These are phyloP conservation scores for Hesperophylax magnus DNA, from an alignment of 1,140 invertebrate species.

Conservation along the genomic window DNA sequence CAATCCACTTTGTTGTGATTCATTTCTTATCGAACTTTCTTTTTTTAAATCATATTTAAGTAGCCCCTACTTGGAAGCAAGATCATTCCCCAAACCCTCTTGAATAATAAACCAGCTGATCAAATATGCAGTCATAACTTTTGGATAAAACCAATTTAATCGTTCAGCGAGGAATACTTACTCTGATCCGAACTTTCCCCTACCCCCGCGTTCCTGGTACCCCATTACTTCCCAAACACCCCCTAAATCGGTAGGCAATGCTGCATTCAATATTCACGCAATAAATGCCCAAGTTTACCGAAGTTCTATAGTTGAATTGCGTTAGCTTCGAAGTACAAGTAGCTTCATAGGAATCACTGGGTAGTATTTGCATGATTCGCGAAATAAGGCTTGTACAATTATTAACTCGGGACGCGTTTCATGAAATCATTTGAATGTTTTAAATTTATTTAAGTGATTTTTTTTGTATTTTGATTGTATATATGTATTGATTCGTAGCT, in stretches of 20 bases:
- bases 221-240: not conserved
- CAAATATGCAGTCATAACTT: constrained; percentile 8
- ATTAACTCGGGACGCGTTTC: no score
- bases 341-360: no score
- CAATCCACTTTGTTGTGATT: no score
- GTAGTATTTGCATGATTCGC: no score
- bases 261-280: constrained; percentile 14
- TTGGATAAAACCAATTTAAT: constrained; percentile 11
- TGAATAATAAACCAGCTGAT: not conserved
- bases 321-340: not conserved
- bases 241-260: not conserved
- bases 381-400: no score
- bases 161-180: not conserved
- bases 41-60: no score
- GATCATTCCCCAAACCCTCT: not conserved
- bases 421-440: no score
- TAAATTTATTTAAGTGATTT: no score
- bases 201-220: not conserved
- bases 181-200: not conserved
- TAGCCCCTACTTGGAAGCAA: no score
- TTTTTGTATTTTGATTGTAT: no score
- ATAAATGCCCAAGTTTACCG: not conserved
- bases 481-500: no score
- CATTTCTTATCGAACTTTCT: no score
- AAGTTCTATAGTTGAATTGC: not conserved